A percentile compares a stretch with the other conserved stretches of the same genome.
Conservation (phyloP, 2,888 invertebrate genomes). For the Quadroppia sp. region DNA sequence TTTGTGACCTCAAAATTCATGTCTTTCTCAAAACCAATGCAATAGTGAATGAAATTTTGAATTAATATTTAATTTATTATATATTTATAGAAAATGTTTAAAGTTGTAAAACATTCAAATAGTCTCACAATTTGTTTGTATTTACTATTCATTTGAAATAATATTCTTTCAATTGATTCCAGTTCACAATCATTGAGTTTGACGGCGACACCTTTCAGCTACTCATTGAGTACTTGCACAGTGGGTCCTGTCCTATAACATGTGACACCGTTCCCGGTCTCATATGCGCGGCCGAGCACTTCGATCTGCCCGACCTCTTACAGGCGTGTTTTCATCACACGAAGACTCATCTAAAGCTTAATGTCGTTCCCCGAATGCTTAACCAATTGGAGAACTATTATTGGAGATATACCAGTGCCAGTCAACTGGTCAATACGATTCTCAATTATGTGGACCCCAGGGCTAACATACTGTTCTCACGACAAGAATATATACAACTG, state of each 20-base stretch:
- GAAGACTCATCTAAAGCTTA: slow-evolving; percentile 84
- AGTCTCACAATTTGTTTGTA: too few species aligned
- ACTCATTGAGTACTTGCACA: slow-evolving; percentile 83
- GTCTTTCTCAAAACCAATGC: too few species aligned
- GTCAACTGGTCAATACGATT: slow-evolving; percentile 90
- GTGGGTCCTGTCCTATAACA: slow-evolving; percentile 83
- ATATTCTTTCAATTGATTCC: slow-evolving; percentile 49
- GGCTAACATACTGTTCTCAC: slow-evolving; percentile 75
- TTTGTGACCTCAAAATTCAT: too few species aligned
- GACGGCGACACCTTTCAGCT: slow-evolving; percentile 89
- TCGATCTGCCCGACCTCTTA: slow-evolving; percentile 82
- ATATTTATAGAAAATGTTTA: too few species aligned
- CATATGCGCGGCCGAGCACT: slow-evolving; percentile 90
- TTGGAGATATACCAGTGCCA: slow-evolving; percentile 90
- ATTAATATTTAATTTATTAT: slow-evolving; percentile 19
- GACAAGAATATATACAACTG: slow-evolving; percentile 74
- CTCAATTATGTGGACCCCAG: slow-evolving; percentile 81
- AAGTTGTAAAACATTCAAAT: too few species aligned
- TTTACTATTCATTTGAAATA: slow-evolving; percentile 21
- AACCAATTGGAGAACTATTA: slow-evolving; percentile 88
- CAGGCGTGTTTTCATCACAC: slow-evolving; percentile 94
- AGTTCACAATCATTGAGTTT: slow-evolving; percentile 91
- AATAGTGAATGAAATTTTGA: too few species aligned
- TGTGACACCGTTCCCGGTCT: slow-evolving; percentile 88
- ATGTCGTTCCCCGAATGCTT: slow-evolving; percentile 88